Evolutionary conservation across 2,888 invertebrate species (phyloP), one percentile per base, ranked within the genome.

Genomic region (Formica aserva): DNA sequence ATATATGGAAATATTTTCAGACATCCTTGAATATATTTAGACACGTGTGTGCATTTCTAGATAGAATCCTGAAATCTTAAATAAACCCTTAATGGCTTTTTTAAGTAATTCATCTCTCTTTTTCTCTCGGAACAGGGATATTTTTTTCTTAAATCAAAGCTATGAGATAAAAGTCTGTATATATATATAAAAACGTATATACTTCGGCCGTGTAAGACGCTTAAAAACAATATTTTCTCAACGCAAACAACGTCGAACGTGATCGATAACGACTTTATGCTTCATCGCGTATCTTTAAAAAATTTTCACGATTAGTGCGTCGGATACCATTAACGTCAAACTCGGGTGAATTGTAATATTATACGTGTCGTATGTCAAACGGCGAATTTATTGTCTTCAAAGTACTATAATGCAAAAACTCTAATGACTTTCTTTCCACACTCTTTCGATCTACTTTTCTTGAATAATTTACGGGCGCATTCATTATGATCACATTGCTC

Each of bases 351-450:
- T 2, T 13, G 18, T 60, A 22, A 32, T 22, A 45, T 26, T 1
- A 35, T 22, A 26, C 6, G 11, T 22, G n/a, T 45, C 55, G 38
- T 22, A 38, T n/a, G 38, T 26, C 26, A 3, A 65, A 76, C 35
- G n/a, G 22, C 9, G 26, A 1, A 26, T 55, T 38, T 57, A 38
- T 26, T 9, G 9, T 63, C 32, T 52, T 52, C 11, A 5, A 55
- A 41, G 9, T 57, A 4, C 0, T 9, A 11, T 15, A 67, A 22
- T 32, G 41, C 15, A 62, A 77, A 67, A 41, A 26, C 35, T 81
- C 52, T 67, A 66, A 66, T 38, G 22, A 67, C 63, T 52, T 62
- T 41, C 35, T 75, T 35, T 18, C 63, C 78, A 35, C 48, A n/a
- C 48, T 52, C 35, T 9, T 13, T 63, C 38, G 32, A 15, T 57